Percentiles rank a stretch among this genome's conserved stretches.
phyloP scores from a whole-genome alignment of 2,888 invertebrate genomes.

The Ormyrus labotus region DNA sequence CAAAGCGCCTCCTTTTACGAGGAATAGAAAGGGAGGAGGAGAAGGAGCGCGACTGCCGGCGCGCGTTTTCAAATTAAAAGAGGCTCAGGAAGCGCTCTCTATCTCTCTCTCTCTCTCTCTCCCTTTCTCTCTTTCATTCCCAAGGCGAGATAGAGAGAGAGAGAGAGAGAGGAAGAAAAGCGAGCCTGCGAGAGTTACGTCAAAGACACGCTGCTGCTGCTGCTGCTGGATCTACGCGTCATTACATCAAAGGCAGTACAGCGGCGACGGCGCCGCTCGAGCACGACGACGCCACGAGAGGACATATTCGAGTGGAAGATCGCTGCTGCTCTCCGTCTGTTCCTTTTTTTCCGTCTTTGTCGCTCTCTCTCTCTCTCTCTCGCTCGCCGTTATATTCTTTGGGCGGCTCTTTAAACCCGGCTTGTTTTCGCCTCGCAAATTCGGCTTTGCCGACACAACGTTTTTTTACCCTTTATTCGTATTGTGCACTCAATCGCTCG shows the following conservation, averaged over 20 bases:
- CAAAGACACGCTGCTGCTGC: slow-evolving; percentile 38
- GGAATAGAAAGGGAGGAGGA: background rate
- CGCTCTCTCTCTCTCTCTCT: background rate
- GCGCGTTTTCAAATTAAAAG: slow-evolving; percentile 51
- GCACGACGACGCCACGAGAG: slow-evolving; percentile 1
- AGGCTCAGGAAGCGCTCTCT: slow-evolving; percentile 9
- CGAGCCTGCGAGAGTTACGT: slow-evolving; percentile 42
- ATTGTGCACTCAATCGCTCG: no score
- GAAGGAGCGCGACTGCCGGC: background rate
- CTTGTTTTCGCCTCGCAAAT: no score
- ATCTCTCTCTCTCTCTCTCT: background rate
- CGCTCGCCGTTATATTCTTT: background rate
- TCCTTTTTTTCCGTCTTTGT: background rate
- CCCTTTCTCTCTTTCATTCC: slow-evolving; percentile 16
- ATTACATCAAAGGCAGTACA: slow-evolving; percentile 51
- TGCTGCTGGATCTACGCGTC: slow-evolving; percentile 38
- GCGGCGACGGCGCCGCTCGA: background rate
- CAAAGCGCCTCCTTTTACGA: slow-evolving; percentile 16
- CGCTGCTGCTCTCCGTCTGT: background rate
- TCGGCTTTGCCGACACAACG: background rate
- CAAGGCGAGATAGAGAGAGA: background rate
- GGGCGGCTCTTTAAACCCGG: background rate
- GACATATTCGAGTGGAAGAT: slow-evolving; percentile 47
- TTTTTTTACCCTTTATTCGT: background rate
- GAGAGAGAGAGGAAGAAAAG: slow-evolving; percentile 20